Percentiles rank a stretch among this genome's conserved stretches.
Conservation (phyloP, 2,113 vertebrate species). For the Cynocephalus volans region DNA sequence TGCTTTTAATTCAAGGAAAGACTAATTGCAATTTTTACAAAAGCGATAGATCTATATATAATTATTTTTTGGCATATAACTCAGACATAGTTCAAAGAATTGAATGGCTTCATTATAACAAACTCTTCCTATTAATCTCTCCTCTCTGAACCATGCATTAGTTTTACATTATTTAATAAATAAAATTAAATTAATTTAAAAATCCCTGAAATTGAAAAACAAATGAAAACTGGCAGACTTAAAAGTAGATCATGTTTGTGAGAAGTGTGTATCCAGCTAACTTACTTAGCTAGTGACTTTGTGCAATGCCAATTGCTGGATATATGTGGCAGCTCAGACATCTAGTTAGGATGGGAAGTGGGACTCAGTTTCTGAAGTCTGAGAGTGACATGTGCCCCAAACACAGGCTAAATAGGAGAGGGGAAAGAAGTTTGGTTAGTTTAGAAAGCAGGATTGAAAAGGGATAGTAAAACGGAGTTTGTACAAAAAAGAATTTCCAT, state of each 20-base stretch:
- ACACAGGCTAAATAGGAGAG: not conserved
- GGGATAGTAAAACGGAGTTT: not conserved
- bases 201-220: not conserved
- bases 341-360: not conserved
- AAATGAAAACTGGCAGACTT: not conserved
- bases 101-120: not conserved
- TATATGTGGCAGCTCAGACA: not conserved
- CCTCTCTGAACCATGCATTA: not conserved
- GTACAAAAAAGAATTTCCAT: not conserved
- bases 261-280: not conserved
- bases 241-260: not conserved
- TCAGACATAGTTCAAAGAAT: not conserved
- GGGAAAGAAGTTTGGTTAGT: not conserved
- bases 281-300: not conserved
- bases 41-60: not conserved
- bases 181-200: not conserved
- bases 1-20: slow-evolving; percentile 1
- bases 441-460: not conserved
- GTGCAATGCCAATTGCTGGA: not conserved
- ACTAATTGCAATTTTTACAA: not conserved
- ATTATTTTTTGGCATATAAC: not conserved
- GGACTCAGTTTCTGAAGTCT: not conserved
- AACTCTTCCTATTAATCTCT: not conserved
- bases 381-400: not conserved
- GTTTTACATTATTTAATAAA: not conserved